phyloP scores from a whole-genome alignment of 2,113 vertebrate genomes.

The Nansenia antarctica region DNA sequence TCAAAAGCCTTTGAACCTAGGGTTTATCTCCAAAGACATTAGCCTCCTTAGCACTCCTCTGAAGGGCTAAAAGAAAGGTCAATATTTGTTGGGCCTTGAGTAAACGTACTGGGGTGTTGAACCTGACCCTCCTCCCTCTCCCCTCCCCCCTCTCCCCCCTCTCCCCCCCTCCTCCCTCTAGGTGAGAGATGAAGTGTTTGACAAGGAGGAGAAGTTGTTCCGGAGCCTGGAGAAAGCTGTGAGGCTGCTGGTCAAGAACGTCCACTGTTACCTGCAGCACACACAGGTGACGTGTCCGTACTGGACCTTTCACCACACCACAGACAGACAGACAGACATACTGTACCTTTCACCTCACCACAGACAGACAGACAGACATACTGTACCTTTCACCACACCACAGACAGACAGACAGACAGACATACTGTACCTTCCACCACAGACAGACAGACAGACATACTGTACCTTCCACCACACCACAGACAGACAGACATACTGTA shows the following conservation, averaged over 20 bases:
- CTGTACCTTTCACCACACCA: too few relatives aligned
- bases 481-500: too few relatives aligned
- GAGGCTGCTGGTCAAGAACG: conserved; percentile 84
- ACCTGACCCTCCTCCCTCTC: background rate
- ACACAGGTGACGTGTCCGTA: conserved; percentile 87
- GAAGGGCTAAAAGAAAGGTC: conserved; percentile 1
- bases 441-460: too few relatives aligned
- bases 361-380: too few relatives aligned
- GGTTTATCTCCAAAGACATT: background rate
- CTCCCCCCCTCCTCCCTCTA: conserved; percentile 54
- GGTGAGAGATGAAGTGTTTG: conserved; percentile 92
- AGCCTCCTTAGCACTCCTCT: background rate
- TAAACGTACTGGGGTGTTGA: background rate
- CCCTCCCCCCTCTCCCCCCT: conserved; percentile 28
- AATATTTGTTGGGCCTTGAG: background rate
- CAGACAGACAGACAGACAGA: too few relatives aligned
- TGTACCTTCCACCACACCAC: too few relatives aligned
- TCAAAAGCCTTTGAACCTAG: too few relatives aligned
- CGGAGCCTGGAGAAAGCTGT: conserved; percentile 90
- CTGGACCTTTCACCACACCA: too few relatives aligned
- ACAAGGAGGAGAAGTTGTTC: conserved; percentile 91
- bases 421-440: too few relatives aligned
- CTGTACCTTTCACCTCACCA: too few relatives aligned
- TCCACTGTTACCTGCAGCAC: conserved; percentile 79
- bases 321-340: too few relatives aligned